Conservation (phyloP, 2,113 vertebrate genomes). For the Myanophis thanlyinensis region DNA sequence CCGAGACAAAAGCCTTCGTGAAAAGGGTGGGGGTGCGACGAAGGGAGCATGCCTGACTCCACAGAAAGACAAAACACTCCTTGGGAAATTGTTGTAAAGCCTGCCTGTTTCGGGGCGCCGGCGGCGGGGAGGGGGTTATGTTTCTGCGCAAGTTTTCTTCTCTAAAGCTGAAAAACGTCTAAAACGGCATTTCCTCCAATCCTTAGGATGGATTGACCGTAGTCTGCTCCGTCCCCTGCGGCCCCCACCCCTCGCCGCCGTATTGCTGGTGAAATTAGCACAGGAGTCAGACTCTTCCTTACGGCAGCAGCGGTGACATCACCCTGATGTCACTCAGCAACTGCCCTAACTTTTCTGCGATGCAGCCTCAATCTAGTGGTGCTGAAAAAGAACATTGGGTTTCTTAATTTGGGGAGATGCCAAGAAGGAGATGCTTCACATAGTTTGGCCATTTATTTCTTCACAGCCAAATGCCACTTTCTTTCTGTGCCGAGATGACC, state of each 20-base stretch:
- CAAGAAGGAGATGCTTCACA: neutral
- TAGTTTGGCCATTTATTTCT: no score
- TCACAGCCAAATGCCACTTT: neutral
- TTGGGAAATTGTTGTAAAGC: neutral
- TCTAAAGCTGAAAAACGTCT: neutral
- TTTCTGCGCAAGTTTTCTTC: neutral
- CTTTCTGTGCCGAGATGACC: neutral
- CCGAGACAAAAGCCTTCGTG: neutral
- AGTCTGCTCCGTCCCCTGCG: neutral
- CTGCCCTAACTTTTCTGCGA: constrained; percentile 36
- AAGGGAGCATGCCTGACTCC: neutral
- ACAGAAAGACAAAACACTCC: neutral
- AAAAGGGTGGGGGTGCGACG: neutral
- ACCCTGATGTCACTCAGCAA: constrained; percentile 61
- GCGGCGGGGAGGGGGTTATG: neutral
- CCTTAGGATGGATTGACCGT: neutral
- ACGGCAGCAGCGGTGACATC: constrained; percentile 62
- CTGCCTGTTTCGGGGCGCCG: no score
- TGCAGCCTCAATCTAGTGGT: constrained; percentile 15
- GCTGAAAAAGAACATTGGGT: neutral
- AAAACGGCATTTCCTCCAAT: neutral
- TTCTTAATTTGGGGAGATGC: constrained; percentile 28
- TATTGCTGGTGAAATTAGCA: constrained; percentile 27
- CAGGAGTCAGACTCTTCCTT: constrained; percentile 42
- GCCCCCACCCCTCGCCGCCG: neutral